Conservation (phyloP, 2,113 vertebrate genomes). For the Hepsetus odoe region DNA sequence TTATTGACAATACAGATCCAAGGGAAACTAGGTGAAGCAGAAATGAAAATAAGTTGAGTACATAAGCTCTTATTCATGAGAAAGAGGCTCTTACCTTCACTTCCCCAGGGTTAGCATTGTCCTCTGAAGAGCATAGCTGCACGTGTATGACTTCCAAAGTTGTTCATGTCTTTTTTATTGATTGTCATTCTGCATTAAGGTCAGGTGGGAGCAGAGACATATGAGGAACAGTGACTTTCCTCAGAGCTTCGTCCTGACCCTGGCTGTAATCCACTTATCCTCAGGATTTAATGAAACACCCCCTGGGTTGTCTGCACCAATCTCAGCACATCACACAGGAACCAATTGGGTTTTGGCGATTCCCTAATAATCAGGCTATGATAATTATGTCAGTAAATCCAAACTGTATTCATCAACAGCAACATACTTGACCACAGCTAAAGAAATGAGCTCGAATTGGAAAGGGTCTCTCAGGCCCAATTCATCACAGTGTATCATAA, state of each 20-base stretch:
- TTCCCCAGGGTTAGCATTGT: conserved; percentile 9
- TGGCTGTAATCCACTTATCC: conserved; percentile 46
- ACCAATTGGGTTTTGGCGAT: not conserved
- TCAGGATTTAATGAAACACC: conserved; percentile 45
- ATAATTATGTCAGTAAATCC: not conserved
- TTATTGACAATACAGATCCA: not conserved
- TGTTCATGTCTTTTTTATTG: conserved; percentile 1
- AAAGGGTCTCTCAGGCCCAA: no score
- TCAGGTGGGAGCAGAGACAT: not conserved
- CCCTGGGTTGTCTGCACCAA: conserved; percentile 26
- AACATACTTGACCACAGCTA: no score
- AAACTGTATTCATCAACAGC: no score
- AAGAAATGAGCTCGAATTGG: no score
- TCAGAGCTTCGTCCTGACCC: conserved; percentile 27
- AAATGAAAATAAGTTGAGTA: not conserved
- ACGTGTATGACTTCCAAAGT: not conserved
- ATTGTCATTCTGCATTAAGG: not conserved
- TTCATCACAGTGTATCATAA: no score
- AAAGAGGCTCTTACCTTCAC: not conserved
- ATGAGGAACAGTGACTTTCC: not conserved
- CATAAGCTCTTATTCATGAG: not conserved
- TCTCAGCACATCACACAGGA: conserved; percentile 1
- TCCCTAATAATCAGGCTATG: not conserved
- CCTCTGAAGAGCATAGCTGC: not conserved
- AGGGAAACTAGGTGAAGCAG: not conserved